These are phyloP conservation scores for Sardinella longiceps DNA, from an alignment of 2,797 vertebrate species.

Conservation along the genomic window DNA sequence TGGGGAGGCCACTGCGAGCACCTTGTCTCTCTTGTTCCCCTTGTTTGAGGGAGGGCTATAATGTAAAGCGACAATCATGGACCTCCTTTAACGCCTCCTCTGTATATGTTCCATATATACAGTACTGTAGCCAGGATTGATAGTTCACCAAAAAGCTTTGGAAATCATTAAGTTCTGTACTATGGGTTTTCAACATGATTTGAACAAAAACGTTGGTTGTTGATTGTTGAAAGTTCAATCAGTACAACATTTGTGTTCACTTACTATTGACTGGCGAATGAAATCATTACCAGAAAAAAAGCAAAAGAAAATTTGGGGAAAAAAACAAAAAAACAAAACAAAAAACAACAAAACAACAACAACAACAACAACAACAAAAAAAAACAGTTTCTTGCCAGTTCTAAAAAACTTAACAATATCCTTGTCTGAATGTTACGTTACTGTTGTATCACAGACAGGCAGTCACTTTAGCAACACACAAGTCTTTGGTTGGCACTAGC, in stretches of 20 bases:
- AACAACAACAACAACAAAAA: no score
- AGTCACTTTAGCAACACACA: neutral
- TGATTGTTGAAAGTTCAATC: neutral
- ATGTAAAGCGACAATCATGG: neutral
- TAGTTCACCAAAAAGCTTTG: neutral
- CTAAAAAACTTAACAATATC: neutral
- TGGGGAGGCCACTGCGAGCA: neutral
- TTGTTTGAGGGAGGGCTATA: neutral
- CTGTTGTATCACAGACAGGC: neutral
- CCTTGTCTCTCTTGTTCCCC: neutral
- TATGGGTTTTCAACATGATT: neutral
- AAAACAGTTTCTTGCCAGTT: neutral
- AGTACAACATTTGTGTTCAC: no score
- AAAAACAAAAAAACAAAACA: no score
- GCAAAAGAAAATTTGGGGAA: no score
- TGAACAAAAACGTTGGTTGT: no score
- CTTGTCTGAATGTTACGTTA: neutral
- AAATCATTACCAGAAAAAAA: neutral
- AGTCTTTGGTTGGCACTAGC: neutral
- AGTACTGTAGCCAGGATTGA: neutral
- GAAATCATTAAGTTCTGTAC: no score
- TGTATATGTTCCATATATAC: neutral
- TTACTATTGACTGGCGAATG: neutral
- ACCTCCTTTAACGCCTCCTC: neutral
- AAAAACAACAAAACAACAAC: no score